phyloP scores from a whole-genome alignment of 2,888 invertebrate species.

The Tipula helvola region DNA sequence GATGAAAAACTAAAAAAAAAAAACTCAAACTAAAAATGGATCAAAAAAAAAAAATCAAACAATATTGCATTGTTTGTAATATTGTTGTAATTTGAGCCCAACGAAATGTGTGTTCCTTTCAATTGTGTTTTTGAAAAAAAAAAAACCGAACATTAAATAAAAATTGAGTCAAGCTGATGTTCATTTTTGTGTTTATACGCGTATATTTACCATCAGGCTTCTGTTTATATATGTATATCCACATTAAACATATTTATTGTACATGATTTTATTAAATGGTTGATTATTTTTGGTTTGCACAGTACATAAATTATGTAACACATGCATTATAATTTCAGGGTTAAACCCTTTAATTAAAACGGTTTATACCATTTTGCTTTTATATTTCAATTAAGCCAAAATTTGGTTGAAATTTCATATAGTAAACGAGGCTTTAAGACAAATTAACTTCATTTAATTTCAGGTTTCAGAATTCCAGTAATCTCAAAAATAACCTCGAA shows the following conservation, averaged over 20 bases:
- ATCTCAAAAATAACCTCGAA: too few species aligned
- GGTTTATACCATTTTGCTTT: neutral
- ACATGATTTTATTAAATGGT: too few species aligned
- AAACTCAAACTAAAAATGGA: neutral
- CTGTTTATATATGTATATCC: neutral
- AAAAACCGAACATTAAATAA: neutral
- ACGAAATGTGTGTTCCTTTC: conserved; percentile 4
- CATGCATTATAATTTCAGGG: neutral
- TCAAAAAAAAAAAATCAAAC: neutral
- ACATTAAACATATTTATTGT: neutral
- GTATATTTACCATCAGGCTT: neutral
- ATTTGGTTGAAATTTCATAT: too few species aligned
- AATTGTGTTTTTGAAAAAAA: neutral
- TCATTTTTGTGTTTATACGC: neutral
- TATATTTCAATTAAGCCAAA: neutral
- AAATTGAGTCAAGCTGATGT: conserved; percentile 4
- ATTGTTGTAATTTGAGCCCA: conserved; percentile 4
- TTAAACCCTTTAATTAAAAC: neutral
- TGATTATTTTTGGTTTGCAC: neutral
- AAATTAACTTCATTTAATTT: too few species aligned
- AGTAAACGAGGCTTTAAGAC: too few species aligned
- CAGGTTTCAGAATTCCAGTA: too few species aligned
- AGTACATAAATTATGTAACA: neutral
- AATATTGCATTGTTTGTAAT: conserved; percentile 4
- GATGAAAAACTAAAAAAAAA: neutral